phyloP scores from a whole-genome alignment of 1,140 invertebrate genomes.

The Drosophila nigrodunni region DNA sequence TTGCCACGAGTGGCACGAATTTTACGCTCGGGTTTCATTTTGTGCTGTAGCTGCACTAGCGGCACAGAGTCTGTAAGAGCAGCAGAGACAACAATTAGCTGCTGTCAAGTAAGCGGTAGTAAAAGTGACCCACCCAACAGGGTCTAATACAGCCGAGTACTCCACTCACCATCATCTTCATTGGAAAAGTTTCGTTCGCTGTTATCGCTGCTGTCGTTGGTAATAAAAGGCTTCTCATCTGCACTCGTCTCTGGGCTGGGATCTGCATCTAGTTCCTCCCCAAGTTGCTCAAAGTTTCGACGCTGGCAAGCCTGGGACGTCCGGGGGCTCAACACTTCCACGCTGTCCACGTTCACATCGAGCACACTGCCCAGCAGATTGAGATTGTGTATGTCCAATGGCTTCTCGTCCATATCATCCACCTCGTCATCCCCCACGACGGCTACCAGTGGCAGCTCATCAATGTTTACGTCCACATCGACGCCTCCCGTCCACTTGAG shows the following conservation, averaged over 20 bases:
- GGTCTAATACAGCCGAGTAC: background rate
- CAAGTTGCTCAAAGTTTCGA: background rate
- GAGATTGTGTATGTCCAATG: constrained; percentile 69
- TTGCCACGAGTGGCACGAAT: constrained; percentile 18
- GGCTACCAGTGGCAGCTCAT: constrained; percentile 58
- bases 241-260: too few relatives aligned
- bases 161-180: constrained; percentile 29
- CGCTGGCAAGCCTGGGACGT: background rate
- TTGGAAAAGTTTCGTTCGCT: constrained; percentile 1
- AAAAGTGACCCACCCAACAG: too few relatives aligned
- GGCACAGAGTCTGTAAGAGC: constrained; percentile 57
- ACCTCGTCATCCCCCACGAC: background rate
- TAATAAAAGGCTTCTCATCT: constrained; percentile 25
- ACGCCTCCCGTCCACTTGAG: constrained; percentile 65
- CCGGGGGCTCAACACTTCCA: constrained; percentile 39
- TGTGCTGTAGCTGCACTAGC: constrained; percentile 56
- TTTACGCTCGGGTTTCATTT: constrained; percentile 57
- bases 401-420: constrained; percentile 67
- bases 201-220: background rate
- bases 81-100: background rate
- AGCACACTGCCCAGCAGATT: constrained; percentile 66
- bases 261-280: constrained; percentile 2
- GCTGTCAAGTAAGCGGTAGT: too few relatives aligned
- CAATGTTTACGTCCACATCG: constrained; percentile 67
- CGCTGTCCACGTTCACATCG: constrained; percentile 71